Evolutionary conservation across 1,140 invertebrate species (phyloP), one percentile per base, ranked within the genome.

Genomic region (Heliconius hewitsoni): DNA sequence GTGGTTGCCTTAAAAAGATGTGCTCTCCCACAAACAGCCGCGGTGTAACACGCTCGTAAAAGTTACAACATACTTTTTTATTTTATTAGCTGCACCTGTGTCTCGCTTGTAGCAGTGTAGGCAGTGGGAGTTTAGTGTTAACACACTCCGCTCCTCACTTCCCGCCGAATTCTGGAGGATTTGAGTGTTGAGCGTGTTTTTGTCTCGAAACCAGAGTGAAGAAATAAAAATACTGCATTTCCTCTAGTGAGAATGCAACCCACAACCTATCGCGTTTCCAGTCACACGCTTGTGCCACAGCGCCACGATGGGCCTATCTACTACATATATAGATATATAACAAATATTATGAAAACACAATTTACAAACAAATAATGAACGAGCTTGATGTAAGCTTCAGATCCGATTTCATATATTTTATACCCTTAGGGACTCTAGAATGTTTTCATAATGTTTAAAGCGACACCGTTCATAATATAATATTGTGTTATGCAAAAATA

Each of bases 301-400:
- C 11, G 42, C 42, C 42, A 13, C 42, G 42, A 46, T 13, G 11
- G 13, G 13, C 42, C 13, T 16, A 11, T 46, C 42, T 46, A 46
- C 42, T 52, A 52, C 6, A 52, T 52, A 52, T 11, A 5, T 57
- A 57, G 4, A 57, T 57, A n/a, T 23, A 57, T 57, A 9, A 23
- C 27, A 66, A 66, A 66, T 66, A 66, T 66, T 30, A 2, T 27
- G 60, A 66, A 66, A 66, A 66, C 27, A 66, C 30, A 66, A 66
- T 66, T 66, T 66, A 27, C 23, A 27, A 66, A 27, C 60, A 66
- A 66, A 66, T 27, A 66, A 27, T 66, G 60, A 30, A 27, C 30
- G 8, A 66, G 23, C 60, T 66, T 66, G 9, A 27, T 27, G 60
- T 16, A 27, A 30, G 60, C 11, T 66, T 30, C 23, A 66, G 60